Evolutionary conservation across 2,888 invertebrate genomes (phyloP), one percentile per base, ranked within the genome.

Genomic region (Caenorhabditis angaria): DNA sequence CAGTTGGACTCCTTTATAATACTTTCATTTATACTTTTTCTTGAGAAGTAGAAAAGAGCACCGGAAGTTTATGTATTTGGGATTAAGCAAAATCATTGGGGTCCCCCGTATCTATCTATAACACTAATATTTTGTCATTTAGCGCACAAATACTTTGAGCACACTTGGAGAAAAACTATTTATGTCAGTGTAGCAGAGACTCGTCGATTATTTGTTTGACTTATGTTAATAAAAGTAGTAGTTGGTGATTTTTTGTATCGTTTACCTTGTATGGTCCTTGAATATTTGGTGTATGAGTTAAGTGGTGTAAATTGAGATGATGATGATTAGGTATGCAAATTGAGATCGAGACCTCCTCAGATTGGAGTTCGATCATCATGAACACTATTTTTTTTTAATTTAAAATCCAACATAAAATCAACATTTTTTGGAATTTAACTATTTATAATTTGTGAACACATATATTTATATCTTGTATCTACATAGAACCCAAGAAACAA

Each of bases 61-160:
- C 70, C 70, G 70, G 70, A 70, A 70, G 70, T 70, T 70, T 61
- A 64, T 61, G 64, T n/a, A n/a, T n/a, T n/a, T n/a, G 57, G 70
- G 70, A 70, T 70, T 70, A 70, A 59, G 50, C 24, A 50, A 53
- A 54, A 35, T 48, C 63, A 68, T 58, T 58, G 54, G 61, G 57
- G 48, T 54, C 56, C 32, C 51, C 24, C 56, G 51, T 32, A 6
- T 20, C 6, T 50, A 50, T 50, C 20, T 50, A 10, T 24, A 50
- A 24, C 50, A 50, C 22, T 50, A 50, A 24, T 50, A 24, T 24
- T 24, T 41, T 41, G 41, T 41, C 41, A 41, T 41, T 41, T 41
- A 41, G 41, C 41, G 22, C 50, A 66, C 65, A 70, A 70, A 70
- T 70, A 70, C 70, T 65, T 70, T 70, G 57, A 59, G 70, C 70